Percentiles rank a stretch among this genome's conserved stretches.
phyloP scores from a whole-genome alignment of 64 coral and sea anemone genomes.

The Astreopora myriophthalma region DNA sequence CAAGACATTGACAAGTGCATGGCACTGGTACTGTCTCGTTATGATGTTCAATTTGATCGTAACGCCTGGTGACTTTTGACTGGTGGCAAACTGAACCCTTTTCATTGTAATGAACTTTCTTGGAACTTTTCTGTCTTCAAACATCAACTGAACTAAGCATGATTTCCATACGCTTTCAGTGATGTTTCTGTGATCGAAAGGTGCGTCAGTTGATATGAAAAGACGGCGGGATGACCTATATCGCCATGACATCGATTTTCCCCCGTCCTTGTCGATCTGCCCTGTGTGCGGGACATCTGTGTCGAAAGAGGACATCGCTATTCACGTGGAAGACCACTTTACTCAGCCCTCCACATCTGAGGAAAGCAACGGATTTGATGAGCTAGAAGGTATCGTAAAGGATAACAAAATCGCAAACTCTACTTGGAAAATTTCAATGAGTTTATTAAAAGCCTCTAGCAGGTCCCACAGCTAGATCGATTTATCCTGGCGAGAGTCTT shows the following conservation, averaged over 20 bases:
- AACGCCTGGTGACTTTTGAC: constrained; percentile 51
- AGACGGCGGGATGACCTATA: constrained; percentile 84
- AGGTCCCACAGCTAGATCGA: neutral
- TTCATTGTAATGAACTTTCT: neutral
- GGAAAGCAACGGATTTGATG: constrained; percentile 21
- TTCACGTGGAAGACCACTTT: constrained; percentile 94
- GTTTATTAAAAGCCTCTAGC: constrained; percentile 47
- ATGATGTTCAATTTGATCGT: neutral
- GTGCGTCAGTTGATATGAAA: constrained; percentile 77
- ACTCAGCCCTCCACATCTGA: constrained; percentile 78
- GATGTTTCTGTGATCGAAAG: neutral
- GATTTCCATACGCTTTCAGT: constrained; percentile 18
- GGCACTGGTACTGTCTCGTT: neutral
- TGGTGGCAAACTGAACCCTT: neutral
- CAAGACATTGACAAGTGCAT: neutral
- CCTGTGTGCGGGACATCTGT: constrained; percentile 92
- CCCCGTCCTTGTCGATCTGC: constrained; percentile 85
- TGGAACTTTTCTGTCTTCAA: neutral
- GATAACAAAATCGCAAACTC: neutral
- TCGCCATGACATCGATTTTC: constrained; percentile 71
- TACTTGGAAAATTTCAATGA: neutral
- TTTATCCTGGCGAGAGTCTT: neutral
- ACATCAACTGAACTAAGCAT: neutral
- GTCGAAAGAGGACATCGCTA: constrained; percentile 77
- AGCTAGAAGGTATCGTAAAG: constrained; percentile 76